Evolutionary conservation across 2,888 invertebrate species (phyloP).

Genomic region (Athetis lepigone): DNA sequence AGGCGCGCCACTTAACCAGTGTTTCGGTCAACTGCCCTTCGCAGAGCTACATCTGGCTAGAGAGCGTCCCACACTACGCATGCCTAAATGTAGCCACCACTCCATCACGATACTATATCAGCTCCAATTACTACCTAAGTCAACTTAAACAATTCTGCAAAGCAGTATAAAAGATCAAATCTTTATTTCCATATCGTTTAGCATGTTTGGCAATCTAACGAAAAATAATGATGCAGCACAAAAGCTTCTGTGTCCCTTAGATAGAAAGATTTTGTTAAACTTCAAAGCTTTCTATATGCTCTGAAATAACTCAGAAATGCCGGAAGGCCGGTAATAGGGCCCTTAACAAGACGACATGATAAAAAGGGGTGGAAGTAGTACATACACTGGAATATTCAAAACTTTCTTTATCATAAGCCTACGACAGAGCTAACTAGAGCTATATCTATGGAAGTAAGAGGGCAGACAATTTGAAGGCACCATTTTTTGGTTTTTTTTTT

Average conservation of each 20-base stretch:
- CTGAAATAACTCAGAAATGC: conserved; percentile 54
- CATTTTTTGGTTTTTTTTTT: no score
- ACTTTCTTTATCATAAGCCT: conserved; percentile 24
- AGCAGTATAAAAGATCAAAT: background rate
- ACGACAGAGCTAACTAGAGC: conserved; percentile 2
- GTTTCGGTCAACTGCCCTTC: no score
- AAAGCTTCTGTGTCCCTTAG: conserved; percentile 36
- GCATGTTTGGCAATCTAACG: conserved; percentile 29
- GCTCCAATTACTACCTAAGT: no score
- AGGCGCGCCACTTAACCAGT: no score
- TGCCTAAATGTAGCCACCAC: no score
- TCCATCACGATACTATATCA: no score
- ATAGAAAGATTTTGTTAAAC: conserved; percentile 47
- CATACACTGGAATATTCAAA: conserved; percentile 28
- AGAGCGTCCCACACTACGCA: no score
- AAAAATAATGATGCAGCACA: conserved; percentile 48
- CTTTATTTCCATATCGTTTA: background rate
- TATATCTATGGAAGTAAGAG: conserved; percentile 8
- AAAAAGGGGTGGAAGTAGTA: conserved; percentile 49
- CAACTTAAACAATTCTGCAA: background rate
- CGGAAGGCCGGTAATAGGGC: conserved; percentile 47
- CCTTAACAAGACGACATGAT: conserved; percentile 45
- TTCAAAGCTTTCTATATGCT: conserved; percentile 49
- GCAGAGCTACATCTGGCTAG: no score
- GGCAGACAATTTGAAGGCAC: background rate